Conservation (phyloP, 2,888 invertebrate species). For the Scrobipalpa atriplicella region DNA sequence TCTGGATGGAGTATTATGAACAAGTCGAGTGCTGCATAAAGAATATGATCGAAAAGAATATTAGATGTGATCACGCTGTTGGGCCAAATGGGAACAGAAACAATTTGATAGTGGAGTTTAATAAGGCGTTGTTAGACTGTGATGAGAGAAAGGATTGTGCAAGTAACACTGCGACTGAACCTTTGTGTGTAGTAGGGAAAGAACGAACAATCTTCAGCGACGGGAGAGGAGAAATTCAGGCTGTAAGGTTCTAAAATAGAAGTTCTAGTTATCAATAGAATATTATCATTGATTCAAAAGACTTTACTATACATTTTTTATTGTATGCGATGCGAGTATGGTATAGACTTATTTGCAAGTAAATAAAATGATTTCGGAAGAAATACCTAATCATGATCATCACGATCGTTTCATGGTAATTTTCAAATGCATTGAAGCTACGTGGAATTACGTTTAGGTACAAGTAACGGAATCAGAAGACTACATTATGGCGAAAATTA, state of each 20-base stretch:
- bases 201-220: conserved; percentile 60
- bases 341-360: too few relatives aligned
- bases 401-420: neutral
- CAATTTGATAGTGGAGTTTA: conserved; percentile 86
- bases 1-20: conserved; percentile 19
- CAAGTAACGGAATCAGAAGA: too few relatives aligned
- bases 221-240: conserved; percentile 50
- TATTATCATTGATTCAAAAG: too few relatives aligned
- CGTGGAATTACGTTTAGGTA: neutral
- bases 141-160: conserved; percentile 75
- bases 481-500: too few relatives aligned
- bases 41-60: conserved; percentile 79
- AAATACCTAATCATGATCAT: too few relatives aligned
- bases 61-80: conserved; percentile 86
- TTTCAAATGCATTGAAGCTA: neutral
- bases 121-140: conserved; percentile 84
- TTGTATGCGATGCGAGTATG: too few relatives aligned
- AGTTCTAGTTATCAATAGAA: too few relatives aligned
- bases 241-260: conserved; percentile 11
- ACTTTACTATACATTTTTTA: too few relatives aligned
- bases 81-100: conserved; percentile 91
- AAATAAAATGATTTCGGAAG: too few relatives aligned
- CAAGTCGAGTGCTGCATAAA: conserved; percentile 87
- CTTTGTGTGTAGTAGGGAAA: conserved; percentile 82
- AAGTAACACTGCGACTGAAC: conserved; percentile 67